Percentiles rank a stretch among this genome's conserved stretches.
These are phyloP conservation scores for Lucifuga dentata DNA, from an alignment of 2,113 vertebrate species.

Conservation along the genomic window DNA sequence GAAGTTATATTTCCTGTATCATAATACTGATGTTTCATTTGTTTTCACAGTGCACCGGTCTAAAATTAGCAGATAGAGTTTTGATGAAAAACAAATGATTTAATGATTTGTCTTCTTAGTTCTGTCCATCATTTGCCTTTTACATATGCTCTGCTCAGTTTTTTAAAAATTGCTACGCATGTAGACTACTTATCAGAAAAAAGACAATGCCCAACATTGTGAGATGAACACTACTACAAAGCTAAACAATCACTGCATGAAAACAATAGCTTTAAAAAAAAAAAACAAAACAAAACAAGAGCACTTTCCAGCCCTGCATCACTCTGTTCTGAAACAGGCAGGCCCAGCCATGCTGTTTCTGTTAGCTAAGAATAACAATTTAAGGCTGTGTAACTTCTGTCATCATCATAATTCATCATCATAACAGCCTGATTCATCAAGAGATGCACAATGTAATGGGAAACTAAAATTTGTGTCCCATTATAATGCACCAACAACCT, in stretches of 20 bases:
- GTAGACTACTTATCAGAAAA: constrained; percentile 12
- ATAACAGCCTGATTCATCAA: constrained; percentile 1
- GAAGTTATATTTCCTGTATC: too few species aligned
- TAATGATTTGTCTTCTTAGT: not conserved
- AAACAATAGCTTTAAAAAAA: constrained; percentile 35
- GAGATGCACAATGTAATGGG: constrained; percentile 1
- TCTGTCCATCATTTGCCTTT: not conserved
- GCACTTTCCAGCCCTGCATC: constrained; percentile 39
- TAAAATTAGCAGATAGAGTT: too few species aligned
- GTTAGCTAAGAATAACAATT: constrained; percentile 4
- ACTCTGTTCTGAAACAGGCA: constrained; percentile 32
- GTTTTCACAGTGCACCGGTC: too few species aligned
- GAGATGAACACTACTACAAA: constrained; percentile 23
- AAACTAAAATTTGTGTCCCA: not conserved
- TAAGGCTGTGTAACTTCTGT: constrained; percentile 1
- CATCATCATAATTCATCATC: constrained; percentile 12
- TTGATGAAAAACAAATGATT: too few species aligned
- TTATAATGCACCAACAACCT: not conserved
- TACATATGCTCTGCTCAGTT: not conserved
- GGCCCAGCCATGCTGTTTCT: constrained; percentile 53
- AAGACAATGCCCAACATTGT: constrained; percentile 13
- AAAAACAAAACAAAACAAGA: constrained; percentile 15
- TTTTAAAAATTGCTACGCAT: not conserved
- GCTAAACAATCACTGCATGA: not conserved
- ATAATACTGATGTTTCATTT: too few species aligned